These are phyloP conservation scores for Bombylius major DNA, from an alignment of 2,888 invertebrate species.

Conservation along the genomic window DNA sequence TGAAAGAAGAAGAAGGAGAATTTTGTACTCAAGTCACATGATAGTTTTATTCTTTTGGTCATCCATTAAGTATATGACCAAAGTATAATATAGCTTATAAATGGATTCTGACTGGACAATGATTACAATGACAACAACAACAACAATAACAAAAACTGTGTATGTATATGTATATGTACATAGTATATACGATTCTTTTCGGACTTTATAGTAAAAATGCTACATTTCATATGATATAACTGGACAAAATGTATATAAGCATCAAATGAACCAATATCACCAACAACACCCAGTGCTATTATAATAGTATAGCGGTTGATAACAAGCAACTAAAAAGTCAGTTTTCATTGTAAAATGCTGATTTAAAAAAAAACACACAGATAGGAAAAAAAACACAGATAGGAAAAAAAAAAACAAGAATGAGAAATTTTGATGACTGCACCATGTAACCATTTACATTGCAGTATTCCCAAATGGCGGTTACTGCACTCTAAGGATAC, in stretches of 20 bases:
- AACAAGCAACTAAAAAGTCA: no score
- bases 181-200: no score
- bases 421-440: constrained; percentile 8
- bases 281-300: no score
- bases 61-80: constrained; percentile 4
- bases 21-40: not conserved
- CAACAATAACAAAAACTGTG: no score
- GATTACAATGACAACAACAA: not conserved
- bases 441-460: constrained; percentile 2
- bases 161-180: no score
- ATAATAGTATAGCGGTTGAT: no score
- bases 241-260: no score
- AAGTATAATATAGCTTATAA: constrained; percentile 1
- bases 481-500: constrained; percentile 6
- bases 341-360: no score
- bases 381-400: not conserved
- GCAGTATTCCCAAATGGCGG: constrained; percentile 2
- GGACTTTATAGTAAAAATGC: no score
- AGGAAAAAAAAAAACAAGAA: not conserved
- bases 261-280: no score
- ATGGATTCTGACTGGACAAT: constrained; percentile 6
- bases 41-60: not conserved
- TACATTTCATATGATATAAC: no score
- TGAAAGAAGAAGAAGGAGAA: not conserved
- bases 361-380: no score